Evolutionary conservation across 2,888 invertebrate genomes (phyloP), one percentile per base, ranked within the genome.

Genomic region (Tetragonisca angustula): DNA sequence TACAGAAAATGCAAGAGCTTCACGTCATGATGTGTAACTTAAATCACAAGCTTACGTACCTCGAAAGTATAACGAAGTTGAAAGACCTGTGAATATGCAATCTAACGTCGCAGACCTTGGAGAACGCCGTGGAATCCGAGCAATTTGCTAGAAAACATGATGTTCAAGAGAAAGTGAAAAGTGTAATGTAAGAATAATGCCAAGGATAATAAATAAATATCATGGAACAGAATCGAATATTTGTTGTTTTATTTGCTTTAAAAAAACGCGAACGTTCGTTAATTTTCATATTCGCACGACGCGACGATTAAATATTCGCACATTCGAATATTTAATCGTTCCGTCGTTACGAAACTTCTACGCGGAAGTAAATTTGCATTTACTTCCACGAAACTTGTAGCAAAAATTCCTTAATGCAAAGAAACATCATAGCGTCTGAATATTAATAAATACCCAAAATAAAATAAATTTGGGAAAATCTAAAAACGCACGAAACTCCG

Each of bases 31-130:
- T 95, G 21, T 95, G 95, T 19, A 92, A 95, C 4, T 94, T 97
- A 2, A 95, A 95, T 89, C 95, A 95, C 86, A 96, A 96, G 95
- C 95, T 96, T 5, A 95, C 96, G 21, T 96, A 96, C 91, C 94
- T 97, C 69, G 96, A 96, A 85, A 95, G 93, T 83, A 92, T 96
- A 76, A 86, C 96, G 17, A 95, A 95, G 89, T 92, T 96, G n/a
- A 96, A 96, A 94, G 96, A 97, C 75, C 95, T 96, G 90, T 95
- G 96, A 78, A 95, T 92, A 52, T 87, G 88, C 0, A 88, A 88
- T 70, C 75, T 92, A 50, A 79, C 84, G 1, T 71, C 82, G n/a
- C 83, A 85, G 13, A 87, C 90, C n/a, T 27, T 87, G 6, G 83
- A 88, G 21, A 87, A 90, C n/a, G 62, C 79, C 15, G 79, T 82